Conservation (phyloP, 2,797 vertebrate genomes). For the Pseudochaenichthys georgianus region DNA sequence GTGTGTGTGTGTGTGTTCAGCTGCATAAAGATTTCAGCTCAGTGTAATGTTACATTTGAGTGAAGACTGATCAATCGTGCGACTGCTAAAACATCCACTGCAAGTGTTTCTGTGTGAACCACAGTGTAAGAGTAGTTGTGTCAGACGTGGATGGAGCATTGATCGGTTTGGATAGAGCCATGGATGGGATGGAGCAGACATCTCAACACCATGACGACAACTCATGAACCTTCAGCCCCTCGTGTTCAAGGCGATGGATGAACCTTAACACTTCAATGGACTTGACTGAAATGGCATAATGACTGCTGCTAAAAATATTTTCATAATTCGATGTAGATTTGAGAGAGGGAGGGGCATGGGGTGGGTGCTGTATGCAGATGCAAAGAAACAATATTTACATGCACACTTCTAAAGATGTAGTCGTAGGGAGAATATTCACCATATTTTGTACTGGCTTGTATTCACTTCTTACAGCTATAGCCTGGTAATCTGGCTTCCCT, state of each 20-base stretch:
- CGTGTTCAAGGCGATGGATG: constrained; percentile 54
- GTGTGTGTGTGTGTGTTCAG: background rate
- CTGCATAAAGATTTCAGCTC: background rate
- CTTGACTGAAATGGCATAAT: constrained; percentile 51
- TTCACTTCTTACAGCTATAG: constrained; percentile 88
- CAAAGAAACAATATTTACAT: constrained; percentile 86
- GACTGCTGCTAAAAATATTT: constrained; percentile 41
- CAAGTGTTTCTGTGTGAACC: background rate
- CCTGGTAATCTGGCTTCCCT: constrained; percentile 87
- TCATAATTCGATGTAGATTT: constrained; percentile 56
- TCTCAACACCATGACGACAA: constrained; percentile 33
- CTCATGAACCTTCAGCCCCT: constrained; percentile 42
- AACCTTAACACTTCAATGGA: constrained; percentile 43
- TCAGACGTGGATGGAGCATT: background rate
- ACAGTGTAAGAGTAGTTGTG: background rate
- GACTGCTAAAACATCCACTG: background rate
- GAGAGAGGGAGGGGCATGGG: constrained; percentile 54
- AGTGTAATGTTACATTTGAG: background rate
- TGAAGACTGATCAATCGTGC: background rate
- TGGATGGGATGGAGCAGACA: constrained; percentile 60
- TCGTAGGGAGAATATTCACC: constrained; percentile 88
- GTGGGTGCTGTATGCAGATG: constrained; percentile 84
- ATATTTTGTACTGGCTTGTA: constrained; percentile 89
- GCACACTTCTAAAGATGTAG: constrained; percentile 87
- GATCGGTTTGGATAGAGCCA: constrained; percentile 53